A percentile compares a stretch with the other conserved stretches of the same genome.
Conservation (phyloP, 2,797 vertebrate species). For the Eremophila alpestris region DNA sequence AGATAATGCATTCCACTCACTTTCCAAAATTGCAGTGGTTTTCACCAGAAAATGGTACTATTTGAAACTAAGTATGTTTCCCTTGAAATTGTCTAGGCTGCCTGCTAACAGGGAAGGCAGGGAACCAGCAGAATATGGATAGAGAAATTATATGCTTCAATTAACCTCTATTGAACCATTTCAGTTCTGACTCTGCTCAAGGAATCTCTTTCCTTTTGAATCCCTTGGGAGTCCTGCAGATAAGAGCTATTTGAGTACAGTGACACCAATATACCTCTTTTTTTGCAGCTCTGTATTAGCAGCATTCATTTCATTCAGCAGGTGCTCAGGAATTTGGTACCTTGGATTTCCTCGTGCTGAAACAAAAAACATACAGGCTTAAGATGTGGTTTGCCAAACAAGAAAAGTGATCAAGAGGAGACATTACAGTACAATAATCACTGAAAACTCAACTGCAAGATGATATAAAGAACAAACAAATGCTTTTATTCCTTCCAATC, state of each 20-base stretch:
- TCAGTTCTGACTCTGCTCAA: neutral
- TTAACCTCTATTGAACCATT: neutral
- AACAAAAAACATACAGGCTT: constrained; percentile 7
- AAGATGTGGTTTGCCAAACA: neutral
- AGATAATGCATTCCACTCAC: neutral
- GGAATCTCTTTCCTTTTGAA: neutral
- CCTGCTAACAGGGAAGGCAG: neutral
- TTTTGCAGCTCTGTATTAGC: constrained; percentile 83
- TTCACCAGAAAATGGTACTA: neutral
- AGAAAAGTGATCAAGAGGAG: neutral
- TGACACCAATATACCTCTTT: constrained; percentile 78
- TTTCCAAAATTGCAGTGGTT: neutral
- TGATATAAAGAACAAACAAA: neutral
- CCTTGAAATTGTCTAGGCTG: neutral
- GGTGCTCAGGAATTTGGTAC: constrained; percentile 85
- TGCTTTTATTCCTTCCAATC: neutral
- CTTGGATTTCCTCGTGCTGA: constrained; percentile 86
- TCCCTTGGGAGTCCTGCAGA: neutral
- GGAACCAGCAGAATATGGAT: neutral
- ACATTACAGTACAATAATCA: neutral
- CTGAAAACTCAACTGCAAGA: neutral
- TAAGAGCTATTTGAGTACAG: neutral
- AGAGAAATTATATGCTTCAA: neutral
- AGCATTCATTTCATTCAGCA: constrained; percentile 85
- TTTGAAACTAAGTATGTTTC: neutral